These are phyloP conservation scores for Gadus macrocephalus DNA, from an alignment of 2,113 vertebrate species.

Conservation along the genomic window DNA sequence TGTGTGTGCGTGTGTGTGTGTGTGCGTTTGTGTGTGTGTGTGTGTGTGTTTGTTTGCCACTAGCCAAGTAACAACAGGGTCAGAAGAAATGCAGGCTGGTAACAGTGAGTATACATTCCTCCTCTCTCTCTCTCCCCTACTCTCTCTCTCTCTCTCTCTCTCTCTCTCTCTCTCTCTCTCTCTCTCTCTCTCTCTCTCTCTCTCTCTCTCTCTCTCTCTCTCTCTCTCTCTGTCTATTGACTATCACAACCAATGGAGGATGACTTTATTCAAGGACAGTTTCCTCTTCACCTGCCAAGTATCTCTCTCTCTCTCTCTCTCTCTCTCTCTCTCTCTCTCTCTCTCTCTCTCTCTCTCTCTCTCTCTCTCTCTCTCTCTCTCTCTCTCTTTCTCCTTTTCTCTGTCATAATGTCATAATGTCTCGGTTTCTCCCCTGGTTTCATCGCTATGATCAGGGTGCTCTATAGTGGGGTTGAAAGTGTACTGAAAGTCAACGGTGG, in stretches of 20 bases:
- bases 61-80: constrained; percentile 25
- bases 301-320: neutral
- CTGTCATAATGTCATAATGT: too few relatives aligned
- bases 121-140: neutral
- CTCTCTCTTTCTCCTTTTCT: too few relatives aligned
- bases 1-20: neutral
- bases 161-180: too few relatives aligned
- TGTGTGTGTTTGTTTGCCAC: constrained; percentile 7
- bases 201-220: too few relatives aligned
- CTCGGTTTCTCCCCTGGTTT: too few relatives aligned
- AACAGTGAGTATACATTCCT: constrained; percentile 34
- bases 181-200: neutral
- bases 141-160: too few relatives aligned
- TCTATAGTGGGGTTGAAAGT: too few relatives aligned
- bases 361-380: too few relatives aligned
- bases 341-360: too few relatives aligned
- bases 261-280: constrained; percentile 25
- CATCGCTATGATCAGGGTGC: too few relatives aligned
- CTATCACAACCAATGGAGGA: constrained; percentile 36
- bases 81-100: constrained; percentile 31
- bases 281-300: constrained; percentile 19
- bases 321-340: too few relatives aligned
- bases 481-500: too few relatives aligned
- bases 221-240: constrained; percentile 27
- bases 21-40: constrained; percentile 22